Conservation (phyloP, 2,113 vertebrate species). For the Synodontis membranacea region DNA sequence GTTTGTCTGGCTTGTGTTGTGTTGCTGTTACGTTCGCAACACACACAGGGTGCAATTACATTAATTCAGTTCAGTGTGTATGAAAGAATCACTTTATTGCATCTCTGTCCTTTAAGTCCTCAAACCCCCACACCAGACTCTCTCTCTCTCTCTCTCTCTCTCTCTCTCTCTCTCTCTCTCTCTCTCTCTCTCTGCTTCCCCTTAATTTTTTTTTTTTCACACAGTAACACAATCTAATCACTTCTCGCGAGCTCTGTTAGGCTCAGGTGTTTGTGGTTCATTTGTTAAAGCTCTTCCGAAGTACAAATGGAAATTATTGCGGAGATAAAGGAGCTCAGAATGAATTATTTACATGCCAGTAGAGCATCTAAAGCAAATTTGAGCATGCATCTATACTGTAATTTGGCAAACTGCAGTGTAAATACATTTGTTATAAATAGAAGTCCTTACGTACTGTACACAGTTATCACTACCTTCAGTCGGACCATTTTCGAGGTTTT, state of each 20-base stretch:
- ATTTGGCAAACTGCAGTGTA: neutral
- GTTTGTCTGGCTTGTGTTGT: neutral
- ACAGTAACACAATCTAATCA: neutral
- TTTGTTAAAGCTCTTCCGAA: constrained; percentile 2
- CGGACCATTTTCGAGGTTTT: neutral
- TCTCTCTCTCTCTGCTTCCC: neutral
- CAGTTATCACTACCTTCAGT: neutral
- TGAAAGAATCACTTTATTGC: neutral
- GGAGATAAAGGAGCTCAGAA: neutral
- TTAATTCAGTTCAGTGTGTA: neutral
- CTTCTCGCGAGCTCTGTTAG: neutral
- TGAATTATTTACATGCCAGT: neutral
- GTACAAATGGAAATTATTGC: neutral
- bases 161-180: neutral
- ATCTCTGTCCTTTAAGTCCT: neutral
- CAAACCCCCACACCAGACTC: neutral
- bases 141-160: too few species aligned
- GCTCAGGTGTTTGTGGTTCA: neutral
- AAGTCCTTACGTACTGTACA: too few species aligned
- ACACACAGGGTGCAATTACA: neutral
- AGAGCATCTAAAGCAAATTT: neutral
- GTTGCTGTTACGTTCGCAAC: neutral
- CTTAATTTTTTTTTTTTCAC: neutral
- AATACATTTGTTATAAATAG: neutral
- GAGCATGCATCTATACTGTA: neutral